Conservation (phyloP, 2,113 vertebrate genomes). For the Tringa solitaria region DNA sequence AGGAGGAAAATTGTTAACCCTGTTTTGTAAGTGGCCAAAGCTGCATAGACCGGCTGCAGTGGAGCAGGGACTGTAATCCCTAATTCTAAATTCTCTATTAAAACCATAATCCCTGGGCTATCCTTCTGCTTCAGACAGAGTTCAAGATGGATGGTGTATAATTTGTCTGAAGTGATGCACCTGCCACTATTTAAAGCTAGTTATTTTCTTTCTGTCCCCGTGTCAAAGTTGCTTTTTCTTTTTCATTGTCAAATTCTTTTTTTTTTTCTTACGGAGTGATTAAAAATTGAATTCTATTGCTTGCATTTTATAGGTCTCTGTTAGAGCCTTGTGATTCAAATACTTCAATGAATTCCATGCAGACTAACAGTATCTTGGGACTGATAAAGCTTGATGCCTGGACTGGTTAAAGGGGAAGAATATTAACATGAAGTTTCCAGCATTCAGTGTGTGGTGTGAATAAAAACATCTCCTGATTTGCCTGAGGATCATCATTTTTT, state of each 20-base stretch:
- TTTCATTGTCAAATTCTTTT: background rate
- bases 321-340: background rate
- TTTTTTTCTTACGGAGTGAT: background rate
- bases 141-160: background rate
- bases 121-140: conserved; percentile 12
- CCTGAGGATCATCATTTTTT: background rate
- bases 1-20: background rate
- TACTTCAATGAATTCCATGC: background rate
- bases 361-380: background rate
- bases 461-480: background rate
- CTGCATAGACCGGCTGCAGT: background rate
- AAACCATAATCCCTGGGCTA: conserved; percentile 7
- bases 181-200: background rate
- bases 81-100: conserved; percentile 21
- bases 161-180: background rate
- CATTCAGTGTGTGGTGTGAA: background rate
- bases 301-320: background rate
- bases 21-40: background rate
- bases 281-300: background rate
- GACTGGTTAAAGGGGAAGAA: background rate
- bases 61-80: conserved; percentile 3
- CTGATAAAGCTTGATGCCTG: background rate
- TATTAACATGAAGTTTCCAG: background rate
- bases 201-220: background rate
- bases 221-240: background rate